Evolutionary conservation across 37 sponge, comb jelly and placozoan genomes (phyloP), one percentile per base, ranked within the genome.

Genomic region (Dysidea cf. avara): DNA sequence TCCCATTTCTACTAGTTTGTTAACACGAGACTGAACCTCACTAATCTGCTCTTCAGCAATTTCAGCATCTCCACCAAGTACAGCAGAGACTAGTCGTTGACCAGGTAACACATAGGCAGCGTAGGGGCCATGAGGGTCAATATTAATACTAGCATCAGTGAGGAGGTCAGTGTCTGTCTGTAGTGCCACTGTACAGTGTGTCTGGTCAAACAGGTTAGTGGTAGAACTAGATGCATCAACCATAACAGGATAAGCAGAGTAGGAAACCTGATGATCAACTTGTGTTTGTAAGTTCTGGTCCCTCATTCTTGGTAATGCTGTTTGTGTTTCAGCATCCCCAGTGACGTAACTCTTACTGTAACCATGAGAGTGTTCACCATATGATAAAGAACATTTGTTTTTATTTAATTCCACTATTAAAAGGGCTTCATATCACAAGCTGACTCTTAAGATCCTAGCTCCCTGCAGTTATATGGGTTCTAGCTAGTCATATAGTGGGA

Each of bases 301-400:
- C 39, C 49, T 77, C 37, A 33, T 71, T 35, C 32, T 48, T 0
- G 17, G 61, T 21, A 64, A 43, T n/a, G 75, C 75, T 35, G 86
- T 86, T 46, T 79, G 79, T 21, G 86, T 86, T 37, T 68, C 69
- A 29, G 65, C 68, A 40, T 81, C 74, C 16, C 68, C 82, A 56
- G 67, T 74, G 39, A 21, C 51, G 61, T 59, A 52, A n/a, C 57
- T 62, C 16, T 49, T 36, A 31, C 75, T 66, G 33, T 52, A 75
- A 7, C 76, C 57, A 1, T 74, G 48, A 1, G 48, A 46, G 37
- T 47, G n/a, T n/a, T n/a, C n/a, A n/a, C n/a, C n/a, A n/a, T n/a
- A n/a, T n/a, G n/a, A n/a, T n/a, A n/a, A n/a, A n/a, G n/a, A n/a
- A n/a, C n/a, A n/a, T n/a, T 60, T 33, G 20, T 0, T 24, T n/a